Base-by-base conservation (phyloP, 2,888 invertebrate genomes). In the Sesamia inferens region DNA sequence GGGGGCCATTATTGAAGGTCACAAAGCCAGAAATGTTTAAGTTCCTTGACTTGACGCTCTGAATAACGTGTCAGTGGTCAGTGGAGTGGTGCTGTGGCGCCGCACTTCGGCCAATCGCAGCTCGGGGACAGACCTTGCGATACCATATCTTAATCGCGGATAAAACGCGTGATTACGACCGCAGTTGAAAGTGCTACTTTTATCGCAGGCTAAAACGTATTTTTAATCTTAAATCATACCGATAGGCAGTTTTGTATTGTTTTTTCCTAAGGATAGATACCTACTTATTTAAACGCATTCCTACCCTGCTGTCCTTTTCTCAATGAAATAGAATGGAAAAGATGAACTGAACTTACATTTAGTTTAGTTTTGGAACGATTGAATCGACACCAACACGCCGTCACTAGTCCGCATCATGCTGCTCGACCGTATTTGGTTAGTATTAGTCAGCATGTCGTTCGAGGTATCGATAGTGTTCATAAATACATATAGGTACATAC, bases 61-160 rank as follows among this genome's bases (percentile, higher is more conserved):
- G 11, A 51, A 55, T 24, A 24, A n/a, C 19, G 22, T 31, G 68
- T 67, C 66, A 42, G 74, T 47, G 67, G 74, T 31, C n/a, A 68
- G 71, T 57, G 22, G 39, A 16, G 48, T 10, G 31, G 66, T 31
- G 31, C 31, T 31, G 31, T 31, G 31, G 31, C 63, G 69, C 51
- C 63, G 66, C 74, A 75, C 84, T 71, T 66, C 61, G 58, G 16
- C 19, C 42, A 42, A 16, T 16, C 58, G 62, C 31, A 22, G 16
- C 31, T 22, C 44, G 44, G 31, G n/a, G 31, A 24, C 64, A 11
- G 57, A 16, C 54, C 39, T 42, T 24, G 76, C 62, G 79, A 79
- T 83, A 83, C 31, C 69, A 19, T 87, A 85, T 83, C 85, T 79
- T 78, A 85, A 81, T 76, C 75, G 71, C 13, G 85, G 85, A 83